phyloP scores from a whole-genome alignment of 1,140 invertebrate genomes.

The Bombus haemorrhoidalis region DNA sequence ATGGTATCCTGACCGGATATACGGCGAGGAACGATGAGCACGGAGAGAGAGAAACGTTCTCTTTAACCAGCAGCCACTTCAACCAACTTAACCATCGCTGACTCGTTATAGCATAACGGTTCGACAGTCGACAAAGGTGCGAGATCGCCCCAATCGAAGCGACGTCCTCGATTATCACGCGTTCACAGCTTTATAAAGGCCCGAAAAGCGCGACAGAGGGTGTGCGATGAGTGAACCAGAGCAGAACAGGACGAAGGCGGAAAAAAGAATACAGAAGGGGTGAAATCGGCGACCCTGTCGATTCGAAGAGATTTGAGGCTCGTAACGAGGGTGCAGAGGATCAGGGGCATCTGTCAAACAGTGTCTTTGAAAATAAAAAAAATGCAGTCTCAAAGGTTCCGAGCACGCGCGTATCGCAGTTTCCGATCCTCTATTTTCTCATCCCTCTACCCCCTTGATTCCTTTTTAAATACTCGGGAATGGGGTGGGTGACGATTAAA shows the following conservation, averaged over 20 bases:
- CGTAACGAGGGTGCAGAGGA: slow-evolving; percentile 37
- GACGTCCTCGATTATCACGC: slow-evolving; percentile 73
- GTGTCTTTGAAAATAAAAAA: slow-evolving; percentile 20
- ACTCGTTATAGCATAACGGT: slow-evolving; percentile 76
- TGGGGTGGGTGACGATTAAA: background rate
- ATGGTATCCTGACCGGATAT: slow-evolving; percentile 1
- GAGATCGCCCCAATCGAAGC: slow-evolving; percentile 70
- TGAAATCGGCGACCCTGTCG: slow-evolving; percentile 55
- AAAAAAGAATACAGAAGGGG: slow-evolving; percentile 52
- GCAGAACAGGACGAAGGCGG: background rate
- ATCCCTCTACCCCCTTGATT: background rate
- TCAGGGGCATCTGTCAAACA: slow-evolving; percentile 58
- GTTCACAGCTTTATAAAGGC: slow-evolving; percentile 69
- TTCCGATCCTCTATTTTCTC: background rate
- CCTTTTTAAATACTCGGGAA: background rate
- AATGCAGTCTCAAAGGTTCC: background rate
- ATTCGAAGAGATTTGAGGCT: slow-evolving; percentile 44
- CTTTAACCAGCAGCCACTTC: slow-evolving; percentile 61
- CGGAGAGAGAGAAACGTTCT: background rate
- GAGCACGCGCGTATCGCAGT: background rate
- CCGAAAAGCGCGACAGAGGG: slow-evolving; percentile 59
- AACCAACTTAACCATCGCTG: slow-evolving; percentile 55
- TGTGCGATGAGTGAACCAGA: slow-evolving; percentile 46
- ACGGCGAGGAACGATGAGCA: too few relatives aligned
- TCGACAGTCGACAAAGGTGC: slow-evolving; percentile 66